Conservation (phyloP, 30 jellyfish, hydroid and myxozoan species). For the Haliclystus octoradiatus region DNA sequence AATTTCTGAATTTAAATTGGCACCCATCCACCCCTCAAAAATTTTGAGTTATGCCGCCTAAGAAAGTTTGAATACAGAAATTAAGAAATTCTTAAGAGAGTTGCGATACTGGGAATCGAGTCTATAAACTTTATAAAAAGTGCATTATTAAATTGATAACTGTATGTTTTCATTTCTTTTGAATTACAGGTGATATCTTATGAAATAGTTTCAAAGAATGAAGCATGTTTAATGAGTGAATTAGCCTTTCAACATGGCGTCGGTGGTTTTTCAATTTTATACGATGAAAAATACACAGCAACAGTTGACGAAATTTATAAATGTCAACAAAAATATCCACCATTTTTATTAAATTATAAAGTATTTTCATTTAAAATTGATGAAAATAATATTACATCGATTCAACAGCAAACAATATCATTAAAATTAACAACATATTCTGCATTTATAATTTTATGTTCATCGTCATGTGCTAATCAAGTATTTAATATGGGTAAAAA, state of each 20-base stretch:
- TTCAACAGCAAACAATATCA: background rate
- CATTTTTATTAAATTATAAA: background rate
- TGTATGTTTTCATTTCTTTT: background rate
- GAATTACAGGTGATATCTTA: background rate
- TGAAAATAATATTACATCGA: too few species aligned
- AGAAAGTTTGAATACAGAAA: too few species aligned
- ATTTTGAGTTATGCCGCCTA: too few species aligned
- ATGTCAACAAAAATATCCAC: background rate
- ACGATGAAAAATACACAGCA: background rate
- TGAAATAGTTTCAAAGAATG: background rate
- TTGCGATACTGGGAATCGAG: too few species aligned
- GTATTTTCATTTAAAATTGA: too few species aligned
- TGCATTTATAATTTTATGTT: background rate
- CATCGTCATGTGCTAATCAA: background rate
- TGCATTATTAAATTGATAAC: too few species aligned
- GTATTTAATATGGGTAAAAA: background rate
- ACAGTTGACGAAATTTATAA: background rate
- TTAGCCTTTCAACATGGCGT: background rate
- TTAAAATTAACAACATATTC: background rate
- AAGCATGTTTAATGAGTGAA: background rate
- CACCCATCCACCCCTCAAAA: too few species aligned
- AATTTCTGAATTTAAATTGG: too few species aligned
- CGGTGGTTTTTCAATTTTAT: background rate
- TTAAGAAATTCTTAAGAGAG: too few species aligned
- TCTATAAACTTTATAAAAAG: too few species aligned